Evolutionary conservation across 2,797 vertebrate species (phyloP).

Genomic region (Enteromius paludinosus): DNA sequence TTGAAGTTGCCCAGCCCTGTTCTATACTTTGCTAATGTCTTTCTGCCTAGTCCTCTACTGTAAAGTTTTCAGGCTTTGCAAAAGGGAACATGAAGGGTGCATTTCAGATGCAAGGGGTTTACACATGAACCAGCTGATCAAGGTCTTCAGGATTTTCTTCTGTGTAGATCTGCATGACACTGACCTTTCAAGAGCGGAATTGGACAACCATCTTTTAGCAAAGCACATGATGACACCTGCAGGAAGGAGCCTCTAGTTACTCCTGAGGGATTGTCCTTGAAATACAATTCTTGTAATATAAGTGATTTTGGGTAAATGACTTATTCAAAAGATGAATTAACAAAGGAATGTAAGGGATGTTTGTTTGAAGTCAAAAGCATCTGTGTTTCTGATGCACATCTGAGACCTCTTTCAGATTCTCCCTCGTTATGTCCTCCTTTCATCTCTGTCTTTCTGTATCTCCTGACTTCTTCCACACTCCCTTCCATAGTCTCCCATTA

Average conservation of each 20-base stretch:
- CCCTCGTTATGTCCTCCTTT: neutral
- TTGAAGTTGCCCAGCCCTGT: neutral
- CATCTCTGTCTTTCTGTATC: neutral
- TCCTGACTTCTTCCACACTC: neutral
- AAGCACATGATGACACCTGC: neutral
- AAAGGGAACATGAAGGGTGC: neutral
- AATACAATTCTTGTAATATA: neutral
- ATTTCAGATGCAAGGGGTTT: neutral
- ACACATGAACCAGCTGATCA: neutral
- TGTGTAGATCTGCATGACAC: neutral
- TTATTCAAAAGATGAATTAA: neutral
- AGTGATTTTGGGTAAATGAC: neutral
- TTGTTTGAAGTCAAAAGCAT: neutral
- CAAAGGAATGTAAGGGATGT: neutral
- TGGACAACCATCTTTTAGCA: neutral
- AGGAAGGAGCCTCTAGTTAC: neutral
- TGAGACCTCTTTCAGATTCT: neutral
- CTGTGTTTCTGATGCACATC: constrained; percentile 4
- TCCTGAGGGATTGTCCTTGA: neutral
- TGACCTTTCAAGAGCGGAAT: neutral
- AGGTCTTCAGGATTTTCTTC: neutral
- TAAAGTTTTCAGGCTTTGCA: neutral
- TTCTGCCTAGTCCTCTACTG: neutral
- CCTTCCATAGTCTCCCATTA: neutral
- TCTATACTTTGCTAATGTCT: neutral